Evolutionary conservation across 1,140 invertebrate genomes (phyloP).

Genomic region (Drosophila tropicalis): DNA sequence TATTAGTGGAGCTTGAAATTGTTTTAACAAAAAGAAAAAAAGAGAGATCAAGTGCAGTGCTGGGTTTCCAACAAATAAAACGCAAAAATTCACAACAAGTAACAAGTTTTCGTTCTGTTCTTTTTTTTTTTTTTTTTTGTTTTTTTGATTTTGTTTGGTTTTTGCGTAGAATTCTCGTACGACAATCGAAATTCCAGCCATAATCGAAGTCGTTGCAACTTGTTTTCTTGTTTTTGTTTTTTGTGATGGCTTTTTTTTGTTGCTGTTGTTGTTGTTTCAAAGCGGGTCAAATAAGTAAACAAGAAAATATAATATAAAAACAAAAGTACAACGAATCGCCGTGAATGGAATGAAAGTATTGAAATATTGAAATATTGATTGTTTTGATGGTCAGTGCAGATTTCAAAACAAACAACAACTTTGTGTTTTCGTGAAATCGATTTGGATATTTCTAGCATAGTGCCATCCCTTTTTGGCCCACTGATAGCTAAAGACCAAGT

Average conservation of each 20-base stretch:
- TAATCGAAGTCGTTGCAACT: conserved; percentile 56
- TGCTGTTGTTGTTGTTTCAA: conserved; percentile 53
- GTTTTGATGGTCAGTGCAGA: conserved; percentile 45
- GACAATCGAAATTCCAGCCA: conserved; percentile 64
- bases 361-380: conserved; percentile 30
- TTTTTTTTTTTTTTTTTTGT: conserved; percentile 50
- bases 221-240: conserved; percentile 39
- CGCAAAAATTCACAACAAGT: conserved; percentile 56
- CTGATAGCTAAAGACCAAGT: conserved; percentile 21
- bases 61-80: conserved; percentile 53
- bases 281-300: conserved; percentile 76
- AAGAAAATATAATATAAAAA: conserved; percentile 27
- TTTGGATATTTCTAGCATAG: conserved; percentile 27
- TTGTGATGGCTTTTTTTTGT: conserved; percentile 41
- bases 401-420: conserved; percentile 48
- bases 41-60: conserved; percentile 59
- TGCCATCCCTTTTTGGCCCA: conserved; percentile 50
- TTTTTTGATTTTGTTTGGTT: conserved; percentile 29
- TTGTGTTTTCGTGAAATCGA: conserved; percentile 37
- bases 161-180: conserved; percentile 62
- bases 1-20: conserved; percentile 37
- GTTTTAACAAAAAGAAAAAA: conserved; percentile 39
- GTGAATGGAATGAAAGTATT: conserved; percentile 47
- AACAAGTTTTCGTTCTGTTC: conserved; percentile 60
- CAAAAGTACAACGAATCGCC: conserved; percentile 10